Evolutionary conservation across 2,888 invertebrate genomes (phyloP).

Genomic region (Athrips mouffetella): DNA sequence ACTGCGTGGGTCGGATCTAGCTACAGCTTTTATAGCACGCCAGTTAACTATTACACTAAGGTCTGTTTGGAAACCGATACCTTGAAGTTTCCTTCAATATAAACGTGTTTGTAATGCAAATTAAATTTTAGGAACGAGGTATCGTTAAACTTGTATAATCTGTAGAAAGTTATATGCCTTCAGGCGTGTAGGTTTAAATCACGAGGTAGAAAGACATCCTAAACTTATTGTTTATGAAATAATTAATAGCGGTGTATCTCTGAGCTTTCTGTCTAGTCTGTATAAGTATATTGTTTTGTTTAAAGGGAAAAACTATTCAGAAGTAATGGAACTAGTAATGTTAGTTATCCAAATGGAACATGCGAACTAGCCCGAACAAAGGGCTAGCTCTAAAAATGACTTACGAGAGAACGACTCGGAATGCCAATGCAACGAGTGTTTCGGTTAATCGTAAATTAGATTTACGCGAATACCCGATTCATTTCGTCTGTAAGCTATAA

Average conservation of each 20-base stretch:
- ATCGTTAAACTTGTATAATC: too few relatives aligned
- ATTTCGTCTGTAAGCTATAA: constrained; percentile 57
- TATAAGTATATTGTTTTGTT: too few relatives aligned
- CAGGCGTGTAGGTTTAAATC: too few relatives aligned
- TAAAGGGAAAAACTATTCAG: too few relatives aligned
- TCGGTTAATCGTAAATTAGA: constrained; percentile 53
- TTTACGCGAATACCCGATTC: constrained; percentile 53
- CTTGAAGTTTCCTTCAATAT: neutral
- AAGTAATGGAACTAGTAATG: constrained; percentile 6
- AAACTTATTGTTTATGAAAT: too few relatives aligned
- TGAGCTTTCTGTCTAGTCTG: too few relatives aligned
- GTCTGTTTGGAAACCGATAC: constrained; percentile 11
- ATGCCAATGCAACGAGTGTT: constrained; percentile 40
- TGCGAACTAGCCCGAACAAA: constrained; percentile 12
- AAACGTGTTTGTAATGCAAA: constrained; percentile 2
- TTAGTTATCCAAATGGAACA: neutral
- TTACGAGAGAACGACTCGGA: constrained; percentile 35
- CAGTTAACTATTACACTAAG: constrained; percentile 13
- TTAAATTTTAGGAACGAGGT: neutral
- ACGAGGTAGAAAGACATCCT: too few relatives aligned
- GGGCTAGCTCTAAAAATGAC: constrained; percentile 32
- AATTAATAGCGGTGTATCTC: too few relatives aligned
- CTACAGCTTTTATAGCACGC: constrained; percentile 46
- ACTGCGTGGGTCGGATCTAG: constrained; percentile 67
- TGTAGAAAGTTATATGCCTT: too few relatives aligned